Conservation (phyloP, 2,888 invertebrate genomes). For the Sphinx pinastri region DNA sequence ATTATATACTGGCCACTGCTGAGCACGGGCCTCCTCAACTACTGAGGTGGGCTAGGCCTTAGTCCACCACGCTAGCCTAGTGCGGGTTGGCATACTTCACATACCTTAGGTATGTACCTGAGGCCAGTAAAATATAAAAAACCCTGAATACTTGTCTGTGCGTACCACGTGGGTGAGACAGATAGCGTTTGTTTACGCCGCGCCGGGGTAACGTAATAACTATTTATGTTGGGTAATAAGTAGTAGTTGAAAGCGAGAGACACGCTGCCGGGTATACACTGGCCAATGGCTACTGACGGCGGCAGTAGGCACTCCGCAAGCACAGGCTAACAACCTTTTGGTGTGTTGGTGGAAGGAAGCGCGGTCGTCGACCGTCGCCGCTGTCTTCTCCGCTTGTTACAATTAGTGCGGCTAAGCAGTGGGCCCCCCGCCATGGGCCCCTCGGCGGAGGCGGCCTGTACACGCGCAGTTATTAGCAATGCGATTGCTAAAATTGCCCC, state of each 20-base stretch:
- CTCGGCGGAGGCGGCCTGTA: slow-evolving; percentile 46
- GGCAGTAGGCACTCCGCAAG: slow-evolving; percentile 26
- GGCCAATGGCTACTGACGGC: background rate
- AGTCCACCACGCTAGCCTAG: too few species aligned
- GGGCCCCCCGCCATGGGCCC: slow-evolving; percentile 59
- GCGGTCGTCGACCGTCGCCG: slow-evolving; percentile 66
- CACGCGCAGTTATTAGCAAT: slow-evolving; percentile 53
- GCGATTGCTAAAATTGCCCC: slow-evolving; percentile 63
- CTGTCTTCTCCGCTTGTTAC: slow-evolving; percentile 60
- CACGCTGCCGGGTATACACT: background rate
- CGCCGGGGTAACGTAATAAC: slow-evolving; percentile 13
- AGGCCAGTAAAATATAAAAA: slow-evolving; percentile 27
- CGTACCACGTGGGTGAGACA: slow-evolving; percentile 20
- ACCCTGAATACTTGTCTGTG: slow-evolving; percentile 2
- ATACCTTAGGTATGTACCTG: too few species aligned
- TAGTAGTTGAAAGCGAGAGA: background rate
- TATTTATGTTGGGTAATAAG: slow-evolving; percentile 9
- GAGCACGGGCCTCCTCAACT: too few species aligned
- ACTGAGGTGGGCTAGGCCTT: too few species aligned
- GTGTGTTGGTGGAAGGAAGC: slow-evolving; percentile 53
- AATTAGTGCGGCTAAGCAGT: slow-evolving; percentile 59
- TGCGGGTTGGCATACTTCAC: too few species aligned
- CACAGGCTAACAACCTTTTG: slow-evolving; percentile 61
- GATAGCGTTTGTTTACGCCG: slow-evolving; percentile 14
- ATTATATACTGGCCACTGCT: too few species aligned